These are phyloP conservation scores for Salvelinus alpinus DNA, from an alignment of 2,113 vertebrate species.

Conservation along the genomic window DNA sequence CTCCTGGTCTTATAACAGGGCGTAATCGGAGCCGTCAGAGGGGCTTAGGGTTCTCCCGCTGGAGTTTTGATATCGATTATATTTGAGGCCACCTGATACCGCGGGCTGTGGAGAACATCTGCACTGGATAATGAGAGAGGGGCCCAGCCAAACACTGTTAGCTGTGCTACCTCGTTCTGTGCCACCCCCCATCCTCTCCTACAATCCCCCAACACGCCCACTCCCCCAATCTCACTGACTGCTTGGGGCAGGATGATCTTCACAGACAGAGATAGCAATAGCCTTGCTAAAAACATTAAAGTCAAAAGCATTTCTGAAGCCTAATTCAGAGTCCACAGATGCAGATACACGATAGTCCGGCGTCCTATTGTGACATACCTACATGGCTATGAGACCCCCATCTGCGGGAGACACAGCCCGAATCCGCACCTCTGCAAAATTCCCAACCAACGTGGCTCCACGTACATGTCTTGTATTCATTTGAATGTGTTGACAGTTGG, in stretches of 20 bases:
- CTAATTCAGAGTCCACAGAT: too few relatives aligned
- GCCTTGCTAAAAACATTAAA: too few relatives aligned
- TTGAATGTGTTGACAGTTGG: too few relatives aligned
- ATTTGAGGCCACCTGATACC: slow-evolving; percentile 68
- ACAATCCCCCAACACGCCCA: neutral
- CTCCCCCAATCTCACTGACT: neutral
- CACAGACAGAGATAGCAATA: too few relatives aligned
- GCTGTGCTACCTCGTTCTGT: neutral
- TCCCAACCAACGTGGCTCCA: too few relatives aligned
- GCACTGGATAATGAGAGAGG: slow-evolving; percentile 63
- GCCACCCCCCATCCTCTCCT: neutral
- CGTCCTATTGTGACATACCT: too few relatives aligned
- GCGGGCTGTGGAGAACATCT: slow-evolving; percentile 61
- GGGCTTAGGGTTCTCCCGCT: slow-evolving; percentile 60
- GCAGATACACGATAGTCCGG: too few relatives aligned
- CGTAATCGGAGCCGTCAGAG: slow-evolving; percentile 61
- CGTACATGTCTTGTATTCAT: too few relatives aligned
- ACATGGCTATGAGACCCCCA: too few relatives aligned
- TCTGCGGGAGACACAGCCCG: too few relatives aligned
- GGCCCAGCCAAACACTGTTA: neutral
- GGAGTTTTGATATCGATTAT: slow-evolving; percentile 75
- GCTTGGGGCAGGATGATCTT: too few relatives aligned
- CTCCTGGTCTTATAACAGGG: slow-evolving; percentile 40
- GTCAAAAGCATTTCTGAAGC: slow-evolving; percentile 4
- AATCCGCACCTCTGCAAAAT: too few relatives aligned